Conservation (phyloP, 2,888 invertebrate genomes). For the Megalurothrips usitatus region DNA sequence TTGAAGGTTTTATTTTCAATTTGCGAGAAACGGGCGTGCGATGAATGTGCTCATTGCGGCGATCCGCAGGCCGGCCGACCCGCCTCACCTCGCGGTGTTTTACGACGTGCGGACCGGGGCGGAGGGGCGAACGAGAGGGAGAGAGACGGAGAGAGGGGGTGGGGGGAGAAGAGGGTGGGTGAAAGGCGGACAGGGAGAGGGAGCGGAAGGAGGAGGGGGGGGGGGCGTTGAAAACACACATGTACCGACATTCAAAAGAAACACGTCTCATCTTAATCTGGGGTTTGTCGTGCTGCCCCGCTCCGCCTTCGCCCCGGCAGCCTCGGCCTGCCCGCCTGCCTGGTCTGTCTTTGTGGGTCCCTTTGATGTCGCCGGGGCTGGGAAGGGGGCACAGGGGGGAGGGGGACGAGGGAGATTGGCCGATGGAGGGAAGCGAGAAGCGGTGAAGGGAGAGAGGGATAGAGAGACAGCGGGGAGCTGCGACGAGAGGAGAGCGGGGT, state of each 20-base stretch:
- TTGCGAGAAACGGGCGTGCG: too few species aligned
- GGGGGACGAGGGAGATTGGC: neutral
- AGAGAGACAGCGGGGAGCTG: neutral
- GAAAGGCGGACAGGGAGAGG: neutral
- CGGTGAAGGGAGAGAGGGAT: neutral
- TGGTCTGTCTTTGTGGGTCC: neutral
- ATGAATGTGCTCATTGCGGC: too few species aligned
- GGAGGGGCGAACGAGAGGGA: neutral
- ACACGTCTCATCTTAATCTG: constrained; percentile 1
- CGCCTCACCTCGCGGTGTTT: too few species aligned
- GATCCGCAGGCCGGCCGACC: too few species aligned
- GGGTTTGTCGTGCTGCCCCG: constrained; percentile 1
- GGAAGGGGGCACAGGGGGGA: neutral
- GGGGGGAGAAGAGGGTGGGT: neutral
- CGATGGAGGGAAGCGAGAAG: neutral
- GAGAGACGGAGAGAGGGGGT: neutral
- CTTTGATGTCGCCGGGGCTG: neutral
- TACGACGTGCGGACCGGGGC: neutral
- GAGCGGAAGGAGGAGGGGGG: neutral
- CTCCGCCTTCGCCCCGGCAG: neutral
- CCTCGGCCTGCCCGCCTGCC: neutral
- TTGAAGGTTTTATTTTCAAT: too few species aligned
- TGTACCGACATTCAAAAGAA: constrained; percentile 8
- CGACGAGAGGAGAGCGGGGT: too few species aligned
- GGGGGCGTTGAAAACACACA: neutral